Evolutionary conservation across 2,113 vertebrate species (phyloP).

Genomic region (Penelope pileata): DNA sequence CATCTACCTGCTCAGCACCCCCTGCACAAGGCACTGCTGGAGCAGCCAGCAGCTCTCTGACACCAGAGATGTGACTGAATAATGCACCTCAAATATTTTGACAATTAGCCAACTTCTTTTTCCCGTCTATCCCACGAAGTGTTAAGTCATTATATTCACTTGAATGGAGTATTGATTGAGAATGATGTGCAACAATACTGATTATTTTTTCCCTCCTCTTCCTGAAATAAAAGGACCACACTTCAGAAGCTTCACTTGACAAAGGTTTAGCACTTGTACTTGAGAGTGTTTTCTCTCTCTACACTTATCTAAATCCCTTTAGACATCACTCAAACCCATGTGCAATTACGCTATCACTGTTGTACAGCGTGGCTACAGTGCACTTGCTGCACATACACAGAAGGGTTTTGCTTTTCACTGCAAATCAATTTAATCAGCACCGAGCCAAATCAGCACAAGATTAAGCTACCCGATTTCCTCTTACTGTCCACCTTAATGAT

Average conservation of each 20-base stretch:
- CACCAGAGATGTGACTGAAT: neutral
- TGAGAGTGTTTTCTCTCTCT: neutral
- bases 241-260: neutral
- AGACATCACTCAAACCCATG: neutral
- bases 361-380: neutral
- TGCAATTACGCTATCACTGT: neutral
- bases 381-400: neutral
- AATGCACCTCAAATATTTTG: neutral
- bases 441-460: neutral
- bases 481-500: neutral
- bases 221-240: neutral
- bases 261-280: neutral
- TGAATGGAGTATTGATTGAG: accelerated
- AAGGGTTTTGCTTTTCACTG: neutral
- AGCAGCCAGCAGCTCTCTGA: neutral
- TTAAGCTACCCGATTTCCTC: neutral
- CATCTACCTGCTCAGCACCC: accelerated
- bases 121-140: neutral
- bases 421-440: neutral
- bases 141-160: neutral
- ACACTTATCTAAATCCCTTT: neutral
- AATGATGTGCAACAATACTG: neutral
- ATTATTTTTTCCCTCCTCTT: accelerated
- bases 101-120: neutral
- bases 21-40: neutral